These are phyloP conservation scores for Embiotoca jacksoni DNA, from an alignment of 2,113 vertebrate genomes.

Conservation along the genomic window DNA sequence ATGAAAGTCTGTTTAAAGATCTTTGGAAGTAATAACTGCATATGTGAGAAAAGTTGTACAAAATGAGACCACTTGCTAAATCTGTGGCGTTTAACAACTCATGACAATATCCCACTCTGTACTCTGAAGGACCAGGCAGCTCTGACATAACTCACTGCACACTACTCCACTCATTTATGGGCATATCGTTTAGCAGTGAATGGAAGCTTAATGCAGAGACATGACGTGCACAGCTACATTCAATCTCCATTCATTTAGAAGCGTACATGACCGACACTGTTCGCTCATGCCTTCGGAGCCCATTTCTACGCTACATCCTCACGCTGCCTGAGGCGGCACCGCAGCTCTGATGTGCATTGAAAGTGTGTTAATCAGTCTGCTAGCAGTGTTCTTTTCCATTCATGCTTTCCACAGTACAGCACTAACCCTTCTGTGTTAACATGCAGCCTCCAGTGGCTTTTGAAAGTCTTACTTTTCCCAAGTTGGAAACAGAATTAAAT, in stretches of 20 bases:
- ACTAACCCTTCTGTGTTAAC: neutral
- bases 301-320: neutral
- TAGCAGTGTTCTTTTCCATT: neutral
- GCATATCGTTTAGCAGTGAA: neutral
- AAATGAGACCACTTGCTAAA: too few species aligned
- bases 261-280: neutral
- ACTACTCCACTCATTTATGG: neutral
- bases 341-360: neutral
- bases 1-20: too few species aligned
- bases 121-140: neutral
- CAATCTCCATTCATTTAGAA: neutral
- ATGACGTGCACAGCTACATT: neutral
- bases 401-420: neutral
- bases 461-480: too few species aligned
- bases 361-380: slow-evolving; percentile 9
- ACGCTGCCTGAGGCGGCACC: slow-evolving; percentile 18
- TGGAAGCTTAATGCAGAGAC: neutral
- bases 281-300: neutral
- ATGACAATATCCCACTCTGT: neutral
- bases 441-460: neutral
- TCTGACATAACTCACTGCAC: neutral
- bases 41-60: too few species aligned
- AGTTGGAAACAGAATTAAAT: neutral
- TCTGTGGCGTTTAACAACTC: too few species aligned
- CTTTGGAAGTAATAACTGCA: too few species aligned